Percentiles rank a stretch among this genome's conserved stretches.
These are phyloP conservation scores for Campoletis raptor DNA, from an alignment of 2,888 invertebrate species.

Conservation along the genomic window DNA sequence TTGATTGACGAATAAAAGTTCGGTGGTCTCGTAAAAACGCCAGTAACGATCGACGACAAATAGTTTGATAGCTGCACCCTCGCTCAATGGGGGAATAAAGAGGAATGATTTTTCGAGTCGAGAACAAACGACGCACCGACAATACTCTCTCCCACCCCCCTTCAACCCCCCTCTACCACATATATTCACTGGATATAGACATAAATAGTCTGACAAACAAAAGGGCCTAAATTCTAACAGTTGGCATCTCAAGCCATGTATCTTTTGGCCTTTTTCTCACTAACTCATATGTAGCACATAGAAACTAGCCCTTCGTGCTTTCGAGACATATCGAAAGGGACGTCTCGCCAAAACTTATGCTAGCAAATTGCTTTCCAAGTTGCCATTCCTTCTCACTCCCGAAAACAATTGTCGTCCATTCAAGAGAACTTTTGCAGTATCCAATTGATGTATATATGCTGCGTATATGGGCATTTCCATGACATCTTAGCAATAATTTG, in stretches of 20 bases:
- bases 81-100: slow-evolving; percentile 36
- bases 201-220: slow-evolving; percentile 10
- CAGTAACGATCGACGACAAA: slow-evolving; percentile 49
- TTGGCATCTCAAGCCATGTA: not conserved
- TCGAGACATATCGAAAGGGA: slow-evolving; percentile 59
- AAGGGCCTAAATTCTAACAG: not conserved
- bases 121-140: slow-evolving; percentile 47
- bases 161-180: not conserved
- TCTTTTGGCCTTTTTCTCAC: not conserved
- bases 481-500: not conserved
- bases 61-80: slow-evolving; percentile 37
- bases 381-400: slow-evolving; percentile 58
- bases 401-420: slow-evolving; percentile 57
- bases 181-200: slow-evolving; percentile 2
- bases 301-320: slow-evolving; percentile 44
- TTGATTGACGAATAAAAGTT: slow-evolving; percentile 53
- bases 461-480: not conserved
- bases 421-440: slow-evolving; percentile 45
- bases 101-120: slow-evolving; percentile 57
- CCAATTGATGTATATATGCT: not conserved
- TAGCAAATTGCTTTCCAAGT: slow-evolving; percentile 58
- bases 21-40: slow-evolving; percentile 32
- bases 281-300: not conserved
- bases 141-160: not conserved
- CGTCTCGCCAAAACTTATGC: slow-evolving; percentile 60